Evolutionary conservation across 2,888 invertebrate species (phyloP), one percentile per base, ranked within the genome.

Genomic region (Ormyrus thymus): DNA sequence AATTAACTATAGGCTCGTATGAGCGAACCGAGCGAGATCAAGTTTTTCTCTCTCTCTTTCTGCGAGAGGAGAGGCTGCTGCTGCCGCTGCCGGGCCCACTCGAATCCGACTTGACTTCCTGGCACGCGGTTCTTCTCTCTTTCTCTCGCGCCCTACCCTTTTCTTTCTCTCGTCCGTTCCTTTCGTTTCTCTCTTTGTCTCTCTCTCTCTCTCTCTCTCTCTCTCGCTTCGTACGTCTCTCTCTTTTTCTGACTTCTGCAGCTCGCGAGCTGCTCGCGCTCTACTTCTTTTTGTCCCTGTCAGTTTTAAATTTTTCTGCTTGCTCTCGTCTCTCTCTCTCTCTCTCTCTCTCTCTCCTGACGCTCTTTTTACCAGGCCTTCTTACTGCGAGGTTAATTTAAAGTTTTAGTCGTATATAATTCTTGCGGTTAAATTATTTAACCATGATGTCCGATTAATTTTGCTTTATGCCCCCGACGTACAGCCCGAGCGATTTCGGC

Each of bases 51-150:
- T 84, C 85, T 83, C 84, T 84, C 84, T 82, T 84, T 84, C 85
- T 82, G 51, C 46, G 83, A 82, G 84, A 83, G 83, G 83, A 81
- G 80, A 83, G 82, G 83, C 83, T 81, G 83, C 83, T 81, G 29
- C 29, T 29, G 29, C 29, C 29, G 86, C 85, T 68, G 46, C 46
- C 86, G 86, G 15, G 51, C 48, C 65, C 65, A 72, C 71, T 72
- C 86, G 87, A 87, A 87, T 88, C 86, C 74, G 84, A 86, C 85
- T 87, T 86, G 87, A 88, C 89, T 89, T 89, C 89, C 88, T 89
- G 87, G 87, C 89, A 89, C 87, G 87, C 89, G 87, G 86, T 83
- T 85, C 69, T 69, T 70, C 78, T 66, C 78, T 70, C 69, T 71
- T 75, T 73, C 46, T 76, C 78, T 74, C 70, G 78, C 72, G 82